Evolutionary conservation across 2,888 invertebrate species (phyloP).

Genomic region (Limnephilus marmoratus): DNA sequence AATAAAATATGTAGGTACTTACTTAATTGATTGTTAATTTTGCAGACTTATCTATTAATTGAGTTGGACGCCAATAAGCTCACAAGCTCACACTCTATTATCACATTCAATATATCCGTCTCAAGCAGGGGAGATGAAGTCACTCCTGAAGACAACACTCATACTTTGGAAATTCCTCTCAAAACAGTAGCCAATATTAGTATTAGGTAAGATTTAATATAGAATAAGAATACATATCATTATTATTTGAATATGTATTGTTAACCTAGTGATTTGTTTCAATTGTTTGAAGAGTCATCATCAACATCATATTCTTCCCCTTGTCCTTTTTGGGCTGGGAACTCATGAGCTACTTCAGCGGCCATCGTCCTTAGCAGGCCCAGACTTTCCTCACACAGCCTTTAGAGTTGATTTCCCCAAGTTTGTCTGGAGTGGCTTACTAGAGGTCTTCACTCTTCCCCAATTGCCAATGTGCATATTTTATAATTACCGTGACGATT

Average conservation of each 20-base stretch:
- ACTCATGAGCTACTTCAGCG: too few species aligned
- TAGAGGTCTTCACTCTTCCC: too few species aligned
- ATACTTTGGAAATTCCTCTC: slow-evolving; percentile 66
- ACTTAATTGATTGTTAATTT: slow-evolving; percentile 39
- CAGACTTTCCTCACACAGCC: too few species aligned
- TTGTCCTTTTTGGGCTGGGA: background rate
- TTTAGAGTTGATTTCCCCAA: too few species aligned
- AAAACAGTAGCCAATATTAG: slow-evolving; percentile 65
- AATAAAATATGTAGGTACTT: background rate
- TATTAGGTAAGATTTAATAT: slow-evolving; percentile 67
- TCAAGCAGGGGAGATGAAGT: slow-evolving; percentile 68
- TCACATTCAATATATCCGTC: slow-evolving; percentile 67
- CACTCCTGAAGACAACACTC: slow-evolving; percentile 66
- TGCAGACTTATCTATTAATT: slow-evolving; percentile 63
- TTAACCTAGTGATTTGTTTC: background rate
- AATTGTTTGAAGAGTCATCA: background rate
- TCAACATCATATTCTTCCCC: background rate
- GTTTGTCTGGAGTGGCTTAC: too few species aligned
- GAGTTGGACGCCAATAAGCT: slow-evolving; percentile 66
- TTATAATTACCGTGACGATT: too few species aligned
- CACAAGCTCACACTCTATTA: slow-evolving; percentile 44
- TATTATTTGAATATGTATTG: too few species aligned
- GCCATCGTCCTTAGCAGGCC: too few species aligned
- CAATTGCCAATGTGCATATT: too few species aligned
- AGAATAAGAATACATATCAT: background rate